Base-by-base conservation (phyloP, 2,888 invertebrate genomes). In the Lasioglossum oenotherae region DNA sequence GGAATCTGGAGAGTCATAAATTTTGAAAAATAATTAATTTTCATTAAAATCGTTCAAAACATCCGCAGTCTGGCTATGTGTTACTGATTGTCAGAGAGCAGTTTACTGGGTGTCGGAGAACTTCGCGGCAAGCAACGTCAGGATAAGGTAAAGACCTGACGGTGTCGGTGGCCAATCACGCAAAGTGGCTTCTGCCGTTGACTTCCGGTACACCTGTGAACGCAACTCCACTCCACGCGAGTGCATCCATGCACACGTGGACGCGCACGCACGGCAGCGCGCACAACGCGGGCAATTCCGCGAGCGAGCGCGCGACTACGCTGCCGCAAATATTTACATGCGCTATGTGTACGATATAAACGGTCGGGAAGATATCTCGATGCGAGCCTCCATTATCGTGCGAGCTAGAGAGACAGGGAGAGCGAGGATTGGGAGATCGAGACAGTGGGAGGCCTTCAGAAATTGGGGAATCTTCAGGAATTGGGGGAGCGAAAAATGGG, bases 111-210 rank as follows among this genome's bases (percentile, higher is more conserved):
- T 74, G 87, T 77, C 78, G 35, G 38, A 27, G 60, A 76, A 85
- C 83, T 60, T 82, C 80, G 84, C 44, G 76, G 72, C 78, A 75
- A 78, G 81, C 74, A 60, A 49, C 44, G 73, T 75, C 82, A 77
- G 57, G 60, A 27, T 14, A 14, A 89, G 89, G 88, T 90, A 84
- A 88, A 92, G 83, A 89, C 84, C 87, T 88, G 89, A 88, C 88
- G 85, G 89, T 90, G 73, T 89, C 87, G 86, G 90, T 83, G 91
- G 87, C 91, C 91, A 92, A 93, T 93, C 93, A 92, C 89, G 91
- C 91, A 91, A 92, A 93, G 93, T 92, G 90, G 90, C 90, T 78
- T 89, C 88, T 81, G 87, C 82, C 89, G 87, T 84, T 80, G 80
- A 79, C 89, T 83, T 86, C 72, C 80, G 74, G 85, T 74, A 19